Evolutionary conservation across 2,113 vertebrate genomes (phyloP).

Genomic region (Etheostoma cragini): DNA sequence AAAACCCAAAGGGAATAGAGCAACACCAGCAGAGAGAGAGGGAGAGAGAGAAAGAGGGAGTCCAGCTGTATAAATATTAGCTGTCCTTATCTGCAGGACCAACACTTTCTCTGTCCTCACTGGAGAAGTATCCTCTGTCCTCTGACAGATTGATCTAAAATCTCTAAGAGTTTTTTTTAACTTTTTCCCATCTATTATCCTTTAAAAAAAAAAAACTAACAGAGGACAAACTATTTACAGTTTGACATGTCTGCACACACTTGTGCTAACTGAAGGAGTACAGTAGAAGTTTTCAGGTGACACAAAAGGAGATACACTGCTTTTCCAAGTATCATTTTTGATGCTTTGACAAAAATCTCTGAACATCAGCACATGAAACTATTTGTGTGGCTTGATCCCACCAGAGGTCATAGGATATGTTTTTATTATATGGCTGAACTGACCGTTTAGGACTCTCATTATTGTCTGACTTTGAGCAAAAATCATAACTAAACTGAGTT

Average conservation of each 20-base stretch:
- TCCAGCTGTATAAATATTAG: constrained; percentile 71
- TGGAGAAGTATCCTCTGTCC: background rate
- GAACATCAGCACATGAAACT: background rate
- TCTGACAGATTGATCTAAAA: background rate
- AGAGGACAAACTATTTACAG: background rate
- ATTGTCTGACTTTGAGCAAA: background rate
- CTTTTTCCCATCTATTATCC: background rate
- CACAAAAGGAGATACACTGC: background rate
- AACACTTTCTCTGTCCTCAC: constrained; percentile 38
- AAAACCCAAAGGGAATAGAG: constrained; percentile 20
- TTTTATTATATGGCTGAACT: background rate
- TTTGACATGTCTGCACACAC: background rate
- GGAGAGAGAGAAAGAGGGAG: background rate
- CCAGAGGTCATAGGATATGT: background rate
- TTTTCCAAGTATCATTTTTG: background rate
- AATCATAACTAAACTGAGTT: background rate
- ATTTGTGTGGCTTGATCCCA: background rate
- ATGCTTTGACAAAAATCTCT: background rate
- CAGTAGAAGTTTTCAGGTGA: background rate
- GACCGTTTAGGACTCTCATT: background rate
- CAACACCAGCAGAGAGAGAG: background rate
- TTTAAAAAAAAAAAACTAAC: background rate
- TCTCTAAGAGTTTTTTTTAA: background rate
- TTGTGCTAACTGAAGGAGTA: background rate
- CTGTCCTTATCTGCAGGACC: constrained; percentile 52